phyloP scores from a whole-genome alignment of 2,888 invertebrate genomes.

The Spilosoma lubricipeda region DNA sequence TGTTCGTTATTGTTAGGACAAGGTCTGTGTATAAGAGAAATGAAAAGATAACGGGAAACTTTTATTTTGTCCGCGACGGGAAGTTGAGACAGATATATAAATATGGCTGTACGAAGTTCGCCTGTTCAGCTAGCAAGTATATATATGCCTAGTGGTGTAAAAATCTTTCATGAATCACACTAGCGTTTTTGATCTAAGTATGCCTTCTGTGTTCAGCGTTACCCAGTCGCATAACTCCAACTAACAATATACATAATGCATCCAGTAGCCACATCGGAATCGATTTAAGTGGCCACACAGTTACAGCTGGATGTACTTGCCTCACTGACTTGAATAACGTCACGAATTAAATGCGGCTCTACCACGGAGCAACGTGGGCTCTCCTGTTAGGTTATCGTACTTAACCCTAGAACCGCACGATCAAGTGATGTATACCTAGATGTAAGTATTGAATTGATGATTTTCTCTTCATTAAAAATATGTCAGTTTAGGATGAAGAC shows the following conservation, averaged over 20 bases:
- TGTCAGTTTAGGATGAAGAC: no score
- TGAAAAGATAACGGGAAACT: no score
- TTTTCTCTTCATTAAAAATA: neutral
- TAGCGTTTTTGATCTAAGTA: neutral
- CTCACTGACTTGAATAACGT: neutral
- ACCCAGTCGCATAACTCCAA: neutral
- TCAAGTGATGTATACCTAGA: neutral
- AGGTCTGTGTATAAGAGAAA: no score
- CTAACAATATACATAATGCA: neutral
- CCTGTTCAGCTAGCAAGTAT: no score
- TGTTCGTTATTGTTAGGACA: no score
- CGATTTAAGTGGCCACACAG: slow-evolving; percentile 1
- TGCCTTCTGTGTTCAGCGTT: neutral
- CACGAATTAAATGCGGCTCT: neutral
- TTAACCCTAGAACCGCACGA: no score
- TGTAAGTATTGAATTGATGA: neutral
- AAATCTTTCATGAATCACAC: neutral
- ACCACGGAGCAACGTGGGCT: no score
- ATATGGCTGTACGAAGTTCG: no score
- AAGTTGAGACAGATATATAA: no score
- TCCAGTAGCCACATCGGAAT: neutral
- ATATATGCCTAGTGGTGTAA: no score
- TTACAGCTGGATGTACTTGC: neutral
- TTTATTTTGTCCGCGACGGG: no score
- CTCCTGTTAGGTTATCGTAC: neutral